These are phyloP conservation scores for Acleris laterana DNA, from an alignment of 2,888 invertebrate genomes.

Conservation along the genomic window DNA sequence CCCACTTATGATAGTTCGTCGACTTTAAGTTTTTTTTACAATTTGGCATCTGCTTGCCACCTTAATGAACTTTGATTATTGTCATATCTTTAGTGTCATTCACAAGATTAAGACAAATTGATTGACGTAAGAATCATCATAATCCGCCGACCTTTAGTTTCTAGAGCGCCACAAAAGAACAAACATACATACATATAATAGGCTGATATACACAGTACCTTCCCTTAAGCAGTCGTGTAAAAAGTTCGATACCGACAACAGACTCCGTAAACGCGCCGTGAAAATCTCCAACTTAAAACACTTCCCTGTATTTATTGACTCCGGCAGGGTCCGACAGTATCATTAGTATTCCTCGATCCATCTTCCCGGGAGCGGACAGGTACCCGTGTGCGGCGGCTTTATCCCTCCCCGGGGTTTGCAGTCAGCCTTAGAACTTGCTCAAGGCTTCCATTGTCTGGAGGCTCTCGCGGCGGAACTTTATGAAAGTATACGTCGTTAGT, in stretches of 20 bases:
- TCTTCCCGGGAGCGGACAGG: conserved; percentile 6
- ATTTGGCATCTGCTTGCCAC: too few relatives aligned
- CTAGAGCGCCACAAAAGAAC: too few relatives aligned
- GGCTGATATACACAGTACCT: too few relatives aligned
- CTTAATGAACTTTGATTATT: too few relatives aligned
- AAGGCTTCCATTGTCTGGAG: conserved; percentile 28
- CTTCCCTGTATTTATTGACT: not conserved
- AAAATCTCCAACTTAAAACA: not conserved
- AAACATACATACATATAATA: too few relatives aligned
- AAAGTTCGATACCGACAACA: not conserved
- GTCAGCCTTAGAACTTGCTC: conserved; percentile 3
- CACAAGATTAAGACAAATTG: too few relatives aligned
- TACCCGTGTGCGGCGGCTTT: conserved; percentile 8
- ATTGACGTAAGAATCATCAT: too few relatives aligned
- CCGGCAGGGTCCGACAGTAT: conserved; percentile 5
- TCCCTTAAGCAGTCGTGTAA: not conserved
- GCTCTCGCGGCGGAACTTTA: conserved; percentile 7
- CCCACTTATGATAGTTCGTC: too few relatives aligned
- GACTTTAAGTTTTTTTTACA: too few relatives aligned
- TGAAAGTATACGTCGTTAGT: conserved; percentile 8
- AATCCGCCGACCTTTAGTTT: too few relatives aligned
- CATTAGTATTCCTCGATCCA: conserved; percentile 11
- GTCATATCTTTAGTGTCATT: too few relatives aligned
- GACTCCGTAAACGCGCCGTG: not conserved
- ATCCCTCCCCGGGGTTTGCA: conserved; percentile 1